These are phyloP conservation scores for Micromesistius poutassou DNA, from an alignment of 2,797 vertebrate genomes.

Conservation along the genomic window DNA sequence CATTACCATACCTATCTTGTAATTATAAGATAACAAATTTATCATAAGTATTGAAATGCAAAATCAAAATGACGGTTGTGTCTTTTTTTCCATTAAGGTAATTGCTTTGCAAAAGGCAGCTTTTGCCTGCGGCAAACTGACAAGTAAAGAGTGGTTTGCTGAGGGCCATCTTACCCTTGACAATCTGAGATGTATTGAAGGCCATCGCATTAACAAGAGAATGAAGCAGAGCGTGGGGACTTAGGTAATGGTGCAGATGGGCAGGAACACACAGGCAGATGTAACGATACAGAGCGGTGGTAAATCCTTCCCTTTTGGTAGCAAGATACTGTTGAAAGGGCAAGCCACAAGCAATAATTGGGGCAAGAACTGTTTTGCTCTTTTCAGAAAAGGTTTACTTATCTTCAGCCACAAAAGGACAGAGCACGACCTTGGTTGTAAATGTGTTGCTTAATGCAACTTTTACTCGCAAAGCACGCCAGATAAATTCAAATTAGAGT, in stretches of 20 bases:
- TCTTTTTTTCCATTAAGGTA: slow-evolving; percentile 41
- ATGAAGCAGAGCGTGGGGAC: slow-evolving; percentile 4
- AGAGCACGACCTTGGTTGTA: slow-evolving; percentile 3
- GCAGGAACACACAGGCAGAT: not conserved
- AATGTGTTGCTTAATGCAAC: not conserved
- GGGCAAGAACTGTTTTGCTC: not conserved
- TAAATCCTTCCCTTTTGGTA: not conserved
- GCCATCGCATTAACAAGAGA: slow-evolving; percentile 27
- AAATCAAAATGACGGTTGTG: slow-evolving; percentile 30
- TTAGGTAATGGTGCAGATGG: not conserved
- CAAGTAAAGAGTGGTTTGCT: slow-evolving; percentile 29
- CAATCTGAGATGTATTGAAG: slow-evolving; percentile 36
- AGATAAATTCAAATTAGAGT: not conserved
- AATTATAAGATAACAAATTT: slow-evolving; percentile 59
- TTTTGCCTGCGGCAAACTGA: slow-evolving; percentile 31
- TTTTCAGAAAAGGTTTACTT: slow-evolving; percentile 2
- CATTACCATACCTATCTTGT: slow-evolving; percentile 52
- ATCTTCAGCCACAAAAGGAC: slow-evolving; percentile 6
- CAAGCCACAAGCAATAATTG: slow-evolving; percentile 4
- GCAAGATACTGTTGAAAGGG: slow-evolving; percentile 2
- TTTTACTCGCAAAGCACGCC: not conserved
- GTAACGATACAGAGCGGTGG: not conserved
- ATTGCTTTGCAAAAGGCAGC: slow-evolving; percentile 46
- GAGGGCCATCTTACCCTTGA: slow-evolving; percentile 30
- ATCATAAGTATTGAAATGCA: slow-evolving; percentile 49